Conservation (phyloP, 2,888 invertebrate species). For the Apotomis turbidana region DNA sequence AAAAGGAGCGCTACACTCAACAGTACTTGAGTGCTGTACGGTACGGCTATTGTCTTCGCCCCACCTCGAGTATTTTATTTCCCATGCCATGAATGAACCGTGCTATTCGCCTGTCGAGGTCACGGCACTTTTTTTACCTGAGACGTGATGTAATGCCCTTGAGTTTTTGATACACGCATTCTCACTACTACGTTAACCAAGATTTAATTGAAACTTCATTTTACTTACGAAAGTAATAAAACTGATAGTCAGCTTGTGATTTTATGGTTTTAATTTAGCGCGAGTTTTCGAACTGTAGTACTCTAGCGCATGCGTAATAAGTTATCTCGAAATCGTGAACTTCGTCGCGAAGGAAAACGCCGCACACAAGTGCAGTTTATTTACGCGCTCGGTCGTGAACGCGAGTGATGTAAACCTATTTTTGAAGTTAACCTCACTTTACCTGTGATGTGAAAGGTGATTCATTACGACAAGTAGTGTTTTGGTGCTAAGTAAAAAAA, state of each 20-base stretch:
- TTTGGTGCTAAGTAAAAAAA: constrained; percentile 24
- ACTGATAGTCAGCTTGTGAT: constrained; percentile 22
- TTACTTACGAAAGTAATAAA: constrained; percentile 26
- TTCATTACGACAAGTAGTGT: constrained; percentile 51
- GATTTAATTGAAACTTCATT: constrained; percentile 27
- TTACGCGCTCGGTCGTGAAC: constrained; percentile 58
- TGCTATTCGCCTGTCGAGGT: constrained; percentile 66
- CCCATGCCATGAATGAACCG: constrained; percentile 79
- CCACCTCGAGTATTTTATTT: constrained; percentile 62
- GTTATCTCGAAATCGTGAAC: constrained; percentile 55
- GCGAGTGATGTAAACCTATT: constrained; percentile 66
- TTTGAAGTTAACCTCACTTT: constrained; percentile 77
- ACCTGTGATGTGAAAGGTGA: constrained; percentile 59
- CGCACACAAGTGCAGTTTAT: constrained; percentile 64
- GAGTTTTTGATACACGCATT: constrained; percentile 59
- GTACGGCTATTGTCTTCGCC: constrained; percentile 66
- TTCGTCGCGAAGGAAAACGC: constrained; percentile 50
- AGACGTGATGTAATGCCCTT: constrained; percentile 68
- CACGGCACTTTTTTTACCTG: constrained; percentile 73
- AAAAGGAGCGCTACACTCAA: constrained; percentile 44
- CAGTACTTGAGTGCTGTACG: not conserved
- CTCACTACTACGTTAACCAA: constrained; percentile 46
- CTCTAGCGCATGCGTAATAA: constrained; percentile 59
- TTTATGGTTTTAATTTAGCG: constrained; percentile 49
- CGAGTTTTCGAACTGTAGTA: constrained; percentile 53